Conservation (phyloP, 2,888 invertebrate genomes). For the Drosophila tripunctata region DNA sequence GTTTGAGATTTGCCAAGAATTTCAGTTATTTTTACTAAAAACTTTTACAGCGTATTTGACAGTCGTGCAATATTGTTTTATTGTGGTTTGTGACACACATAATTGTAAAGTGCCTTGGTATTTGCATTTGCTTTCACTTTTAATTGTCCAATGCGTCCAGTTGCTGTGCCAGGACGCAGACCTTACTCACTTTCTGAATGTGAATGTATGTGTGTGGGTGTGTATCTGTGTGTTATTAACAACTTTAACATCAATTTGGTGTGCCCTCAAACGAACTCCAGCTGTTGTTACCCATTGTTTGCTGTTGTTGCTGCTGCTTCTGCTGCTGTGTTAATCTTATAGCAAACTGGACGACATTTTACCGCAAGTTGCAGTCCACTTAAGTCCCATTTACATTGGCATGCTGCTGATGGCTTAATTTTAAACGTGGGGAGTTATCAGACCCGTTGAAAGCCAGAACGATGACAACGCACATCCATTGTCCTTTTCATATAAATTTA, state of each 20-base stretch:
- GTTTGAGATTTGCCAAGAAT: too few relatives aligned
- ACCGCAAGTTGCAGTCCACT: slow-evolving; percentile 21
- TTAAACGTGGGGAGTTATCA: slow-evolving; percentile 31
- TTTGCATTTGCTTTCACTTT: slow-evolving; percentile 61
- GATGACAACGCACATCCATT: slow-evolving; percentile 32
- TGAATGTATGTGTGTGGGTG: slow-evolving; percentile 6
- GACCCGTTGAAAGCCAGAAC: not conserved
- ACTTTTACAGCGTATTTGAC: slow-evolving; percentile 9
- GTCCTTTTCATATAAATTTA: slow-evolving; percentile 45
- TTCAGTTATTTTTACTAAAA: too few relatives aligned
- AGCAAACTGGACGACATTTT: slow-evolving; percentile 28
- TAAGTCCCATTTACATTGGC: slow-evolving; percentile 20
- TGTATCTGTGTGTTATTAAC: slow-evolving; percentile 60
- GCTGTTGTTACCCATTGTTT: slow-evolving; percentile 17
- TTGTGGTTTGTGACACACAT: slow-evolving; percentile 20
- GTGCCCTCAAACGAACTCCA: slow-evolving; percentile 56
- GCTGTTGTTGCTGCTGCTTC: slow-evolving; percentile 14
- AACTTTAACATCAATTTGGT: slow-evolving; percentile 76
- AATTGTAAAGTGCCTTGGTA: slow-evolving; percentile 62
- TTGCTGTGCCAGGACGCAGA: slow-evolving; percentile 16
- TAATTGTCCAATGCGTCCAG: slow-evolving; percentile 63
- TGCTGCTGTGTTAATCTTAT: slow-evolving; percentile 51
- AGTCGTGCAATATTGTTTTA: not conserved
- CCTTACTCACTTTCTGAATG: not conserved
- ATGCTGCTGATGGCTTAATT: slow-evolving; percentile 41